phyloP scores from a whole-genome alignment of 2,113 vertebrate species.

The Scytalopus superciliaris region DNA sequence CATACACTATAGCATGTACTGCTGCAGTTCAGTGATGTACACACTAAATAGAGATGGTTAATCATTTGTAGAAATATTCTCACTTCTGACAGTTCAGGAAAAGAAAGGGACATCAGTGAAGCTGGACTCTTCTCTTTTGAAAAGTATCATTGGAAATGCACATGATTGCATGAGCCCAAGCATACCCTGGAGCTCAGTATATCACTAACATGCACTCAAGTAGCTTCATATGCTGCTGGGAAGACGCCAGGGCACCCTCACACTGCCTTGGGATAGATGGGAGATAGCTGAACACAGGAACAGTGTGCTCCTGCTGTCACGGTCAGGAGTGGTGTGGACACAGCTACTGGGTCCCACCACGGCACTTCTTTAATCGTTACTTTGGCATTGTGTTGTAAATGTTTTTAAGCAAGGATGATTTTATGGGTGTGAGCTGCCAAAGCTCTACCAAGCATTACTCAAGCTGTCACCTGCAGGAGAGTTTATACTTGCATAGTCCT shows the following conservation, averaged over 20 bases:
- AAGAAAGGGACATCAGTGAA: background rate
- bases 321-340: fast-evolving
- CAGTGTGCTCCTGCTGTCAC: fast-evolving
- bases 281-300: background rate
- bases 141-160: background rate
- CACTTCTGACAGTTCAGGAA: background rate
- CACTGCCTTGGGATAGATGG: background rate
- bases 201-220: background rate
- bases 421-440: background rate
- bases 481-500: background rate
- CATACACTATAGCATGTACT: background rate
- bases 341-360: background rate
- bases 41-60: background rate
- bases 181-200: background rate
- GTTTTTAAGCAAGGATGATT: background rate
- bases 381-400: background rate
- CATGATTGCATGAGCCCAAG: fast-evolving
- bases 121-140: background rate
- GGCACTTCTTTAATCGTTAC: background rate
- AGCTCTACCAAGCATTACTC: background rate
- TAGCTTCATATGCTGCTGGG: background rate
- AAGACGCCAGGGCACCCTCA: background rate
- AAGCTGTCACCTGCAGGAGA: background rate
- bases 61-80: background rate
- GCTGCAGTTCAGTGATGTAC: background rate